Evolutionary conservation across 2,888 invertebrate species (phyloP), one percentile per base, ranked within the genome.

Genomic region (Cheilosia variabilis): DNA sequence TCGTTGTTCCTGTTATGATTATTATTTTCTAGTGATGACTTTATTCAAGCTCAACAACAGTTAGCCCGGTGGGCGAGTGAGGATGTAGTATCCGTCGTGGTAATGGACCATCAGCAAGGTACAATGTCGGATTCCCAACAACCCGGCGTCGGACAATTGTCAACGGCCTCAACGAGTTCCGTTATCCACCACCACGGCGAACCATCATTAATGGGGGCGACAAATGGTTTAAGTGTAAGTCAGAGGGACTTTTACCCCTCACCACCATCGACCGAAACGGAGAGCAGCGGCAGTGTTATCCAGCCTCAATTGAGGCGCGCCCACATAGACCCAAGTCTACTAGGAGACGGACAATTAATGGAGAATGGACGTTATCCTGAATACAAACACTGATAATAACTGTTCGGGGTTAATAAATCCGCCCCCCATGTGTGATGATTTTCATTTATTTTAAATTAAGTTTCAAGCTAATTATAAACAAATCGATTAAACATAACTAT

Each of bases 41-140:
- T 97, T 96, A 96, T 97, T 96, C 96, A 97, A 96, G 97, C 97
- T 96, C 97, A 96, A 96, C 97, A 96, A 96, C 96, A 96, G 95
- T 95, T 96, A 96, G 97, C 96, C 96, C 96, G 96, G 95, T 97
- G 97, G 96, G 97, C 96, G 95, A 97, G 96, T 96, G 96, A 97
- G 94, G 96, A 96, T 93, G 94, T 94, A 93, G 94, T 95, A 93
- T 94, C 93, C 93, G 94, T 93, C 93, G 93, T 93, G 93, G 92
- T 92, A 90, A 91, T 92, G 92, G 92, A 92, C 89, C 92, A 92
- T 87, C 89, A 88, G 69, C 90, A 91, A 91, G 91, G 90, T 89
- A 92, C 90, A 92, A 90, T 91, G 90, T 91, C 92, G 91, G 92
- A 91, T 91, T 91, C 91, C 91, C 92, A 90, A 92, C 92, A 90